Conservation (phyloP, 2,888 invertebrate genomes). For the Apamea crenata region DNA sequence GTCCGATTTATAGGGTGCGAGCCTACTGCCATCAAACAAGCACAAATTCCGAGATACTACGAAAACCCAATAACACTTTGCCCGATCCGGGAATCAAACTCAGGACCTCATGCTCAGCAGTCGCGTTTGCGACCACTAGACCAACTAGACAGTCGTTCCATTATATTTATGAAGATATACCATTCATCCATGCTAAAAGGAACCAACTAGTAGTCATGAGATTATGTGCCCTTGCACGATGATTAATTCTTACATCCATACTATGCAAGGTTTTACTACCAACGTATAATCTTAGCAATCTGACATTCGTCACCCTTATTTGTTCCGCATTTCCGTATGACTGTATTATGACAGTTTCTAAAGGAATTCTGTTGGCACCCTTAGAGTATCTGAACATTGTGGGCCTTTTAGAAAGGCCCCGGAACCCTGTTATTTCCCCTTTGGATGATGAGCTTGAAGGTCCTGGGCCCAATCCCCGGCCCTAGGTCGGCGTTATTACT, state of each 20-base stretch:
- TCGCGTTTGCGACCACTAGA: background rate
- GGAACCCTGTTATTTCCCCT: background rate
- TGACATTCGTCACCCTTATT: conserved; percentile 51
- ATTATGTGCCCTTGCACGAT: conserved; percentile 34
- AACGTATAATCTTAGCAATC: conserved; percentile 43
- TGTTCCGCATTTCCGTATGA: conserved; percentile 48
- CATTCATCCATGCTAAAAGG: background rate
- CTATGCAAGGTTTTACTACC: conserved; percentile 24
- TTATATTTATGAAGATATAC: background rate
- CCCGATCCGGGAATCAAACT: background rate
- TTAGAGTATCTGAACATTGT: background rate
- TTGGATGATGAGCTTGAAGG: background rate
- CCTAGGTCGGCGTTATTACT: too few relatives aligned
- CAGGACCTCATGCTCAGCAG: background rate
- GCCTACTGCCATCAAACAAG: background rate
- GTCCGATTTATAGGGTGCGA: too few relatives aligned
- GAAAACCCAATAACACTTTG: background rate
- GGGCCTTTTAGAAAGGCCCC: background rate
- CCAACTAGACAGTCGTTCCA: background rate
- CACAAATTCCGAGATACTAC: background rate
- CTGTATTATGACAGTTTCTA: conserved; percentile 19
- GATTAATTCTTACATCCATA: conserved; percentile 45
- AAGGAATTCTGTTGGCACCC: background rate
- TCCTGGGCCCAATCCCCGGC: background rate
- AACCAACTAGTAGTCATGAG: conserved; percentile 16